These are phyloP conservation scores for Cantharis nigra DNA, from an alignment of 2,888 invertebrate genomes.

Conservation along the genomic window DNA sequence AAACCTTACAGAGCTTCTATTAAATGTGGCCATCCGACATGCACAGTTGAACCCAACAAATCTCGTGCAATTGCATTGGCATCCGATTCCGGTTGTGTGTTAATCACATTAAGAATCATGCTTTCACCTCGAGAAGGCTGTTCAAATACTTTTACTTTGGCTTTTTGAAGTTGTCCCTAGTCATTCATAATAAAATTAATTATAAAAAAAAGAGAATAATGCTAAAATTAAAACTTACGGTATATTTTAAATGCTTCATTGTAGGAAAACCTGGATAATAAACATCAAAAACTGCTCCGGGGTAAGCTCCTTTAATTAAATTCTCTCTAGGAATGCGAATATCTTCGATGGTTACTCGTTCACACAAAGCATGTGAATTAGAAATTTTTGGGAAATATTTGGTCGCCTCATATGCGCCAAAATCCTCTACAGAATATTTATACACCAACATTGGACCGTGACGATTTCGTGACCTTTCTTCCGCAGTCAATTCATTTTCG, in stretches of 20 bases:
- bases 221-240: slow-evolving; percentile 58
- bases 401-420: slow-evolving; percentile 64
- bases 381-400: slow-evolving; percentile 66
- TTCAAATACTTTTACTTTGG: slow-evolving; percentile 87
- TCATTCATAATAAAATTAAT: background rate
- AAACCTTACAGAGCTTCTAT: slow-evolving; percentile 73
- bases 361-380: slow-evolving; percentile 63
- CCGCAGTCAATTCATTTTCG: slow-evolving; percentile 66
- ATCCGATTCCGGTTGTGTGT: slow-evolving; percentile 53
- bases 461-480: slow-evolving; percentile 75
- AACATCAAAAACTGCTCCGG: slow-evolving; percentile 68
- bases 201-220: too few species aligned
- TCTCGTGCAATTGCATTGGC: slow-evolving; percentile 59
- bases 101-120: slow-evolving; percentile 73
- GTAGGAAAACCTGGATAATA: slow-evolving; percentile 93
- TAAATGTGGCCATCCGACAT: slow-evolving; percentile 92
- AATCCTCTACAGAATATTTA: slow-evolving; percentile 62
- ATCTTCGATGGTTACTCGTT: slow-evolving; percentile 60
- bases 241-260: slow-evolving; percentile 80
- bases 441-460: slow-evolving; percentile 89
- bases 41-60: slow-evolving; percentile 74
- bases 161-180: slow-evolving; percentile 61
- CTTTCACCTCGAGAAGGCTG: slow-evolving; percentile 79
- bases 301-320: slow-evolving; percentile 72
- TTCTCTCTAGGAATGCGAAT: slow-evolving; percentile 62